A percentile compares a stretch with the other conserved stretches of the same genome.
Evolutionary conservation across 2,888 invertebrate genomes (phyloP).

Genomic region (Xestia xanthographa): DNA sequence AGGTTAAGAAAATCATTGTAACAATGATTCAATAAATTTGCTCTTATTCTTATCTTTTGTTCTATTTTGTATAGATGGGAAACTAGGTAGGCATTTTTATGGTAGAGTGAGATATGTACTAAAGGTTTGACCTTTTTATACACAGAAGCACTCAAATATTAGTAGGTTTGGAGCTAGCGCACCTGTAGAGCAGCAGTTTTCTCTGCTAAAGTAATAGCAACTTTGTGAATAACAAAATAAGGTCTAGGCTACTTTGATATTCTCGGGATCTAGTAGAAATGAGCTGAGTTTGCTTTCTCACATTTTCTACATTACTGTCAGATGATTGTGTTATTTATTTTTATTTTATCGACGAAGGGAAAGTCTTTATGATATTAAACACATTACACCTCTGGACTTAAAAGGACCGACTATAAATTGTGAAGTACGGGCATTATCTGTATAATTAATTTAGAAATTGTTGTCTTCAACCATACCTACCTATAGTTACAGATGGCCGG

Average conservation of each 20-base stretch:
- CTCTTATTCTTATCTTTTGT: no score
- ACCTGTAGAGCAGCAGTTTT: background rate
- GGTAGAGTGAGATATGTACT: background rate
- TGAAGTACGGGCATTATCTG: background rate
- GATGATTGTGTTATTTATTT: background rate
- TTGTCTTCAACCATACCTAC: conserved; percentile 77
- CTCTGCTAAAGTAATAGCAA: background rate
- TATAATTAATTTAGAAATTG: background rate
- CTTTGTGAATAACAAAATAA: background rate
- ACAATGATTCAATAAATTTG: no score
- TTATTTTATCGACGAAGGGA: background rate
- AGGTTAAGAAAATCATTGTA: no score
- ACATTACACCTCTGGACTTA: no score
- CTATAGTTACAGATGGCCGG: conserved; percentile 88
- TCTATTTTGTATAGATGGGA: background rate
- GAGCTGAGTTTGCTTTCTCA: background rate
- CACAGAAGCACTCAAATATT: background rate
- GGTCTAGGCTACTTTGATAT: background rate
- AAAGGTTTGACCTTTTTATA: background rate
- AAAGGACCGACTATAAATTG: background rate
- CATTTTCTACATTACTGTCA: background rate
- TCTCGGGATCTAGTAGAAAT: background rate
- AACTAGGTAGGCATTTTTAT: background rate
- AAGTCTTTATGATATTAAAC: background rate
- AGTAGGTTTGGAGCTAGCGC: background rate